Percentiles rank a stretch among this genome's conserved stretches.
Evolutionary conservation across 2,113 vertebrate genomes (phyloP).

Genomic region (Anhinga anhinga): DNA sequence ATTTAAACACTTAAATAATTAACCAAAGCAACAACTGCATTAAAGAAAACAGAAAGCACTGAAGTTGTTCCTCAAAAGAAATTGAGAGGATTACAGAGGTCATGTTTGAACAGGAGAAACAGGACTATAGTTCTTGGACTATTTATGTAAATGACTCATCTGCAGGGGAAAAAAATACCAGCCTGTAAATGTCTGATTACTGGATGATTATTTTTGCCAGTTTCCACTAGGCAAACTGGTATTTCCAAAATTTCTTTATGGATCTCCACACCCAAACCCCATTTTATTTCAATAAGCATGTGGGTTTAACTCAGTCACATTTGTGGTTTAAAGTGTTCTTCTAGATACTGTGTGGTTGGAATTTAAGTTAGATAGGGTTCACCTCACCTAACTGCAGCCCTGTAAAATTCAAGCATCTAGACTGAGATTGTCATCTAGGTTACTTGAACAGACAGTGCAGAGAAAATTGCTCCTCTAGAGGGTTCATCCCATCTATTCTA

Average conservation of each 20-base stretch:
- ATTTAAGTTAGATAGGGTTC: neutral
- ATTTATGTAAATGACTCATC: neutral
- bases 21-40: neutral
- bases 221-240: neutral
- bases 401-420: slow-evolving; percentile 2
- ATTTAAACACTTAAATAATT: slow-evolving; percentile 9
- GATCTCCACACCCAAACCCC: neutral
- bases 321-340: neutral
- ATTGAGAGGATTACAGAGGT: neutral
- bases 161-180: neutral
- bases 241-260: neutral
- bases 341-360: neutral
- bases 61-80: neutral
- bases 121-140: neutral
- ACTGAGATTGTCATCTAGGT: neutral
- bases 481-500: neutral
- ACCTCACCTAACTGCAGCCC: neutral
- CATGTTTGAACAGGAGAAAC: neutral
- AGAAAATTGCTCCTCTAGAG: slow-evolving; percentile 17
- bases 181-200: neutral
- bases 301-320: neutral
- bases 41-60: neutral
- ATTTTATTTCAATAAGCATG: neutral
- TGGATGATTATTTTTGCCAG: neutral
- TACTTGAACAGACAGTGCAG: slow-evolving; percentile 22